A percentile compares a stretch with the other conserved stretches of the same genome.
Conservation (phyloP, 2,797 vertebrate genomes). For the Leptoclinus maculatus region DNA sequence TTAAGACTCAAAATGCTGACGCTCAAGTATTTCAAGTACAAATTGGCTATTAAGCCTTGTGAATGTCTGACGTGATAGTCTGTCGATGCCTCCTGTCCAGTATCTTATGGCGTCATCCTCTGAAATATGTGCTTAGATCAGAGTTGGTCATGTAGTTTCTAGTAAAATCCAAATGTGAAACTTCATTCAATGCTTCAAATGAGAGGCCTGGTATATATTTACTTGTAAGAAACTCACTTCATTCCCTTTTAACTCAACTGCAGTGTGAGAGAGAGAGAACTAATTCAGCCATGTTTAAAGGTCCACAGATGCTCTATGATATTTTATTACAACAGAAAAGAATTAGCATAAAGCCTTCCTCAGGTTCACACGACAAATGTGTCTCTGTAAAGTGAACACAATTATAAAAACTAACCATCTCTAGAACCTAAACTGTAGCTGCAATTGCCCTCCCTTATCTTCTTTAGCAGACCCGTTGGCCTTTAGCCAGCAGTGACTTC, state of each 20-base stretch:
- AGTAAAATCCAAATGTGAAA: neutral
- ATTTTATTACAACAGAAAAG: neutral
- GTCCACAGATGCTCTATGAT: neutral
- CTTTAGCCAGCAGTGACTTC: neutral
- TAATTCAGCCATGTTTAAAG: neutral
- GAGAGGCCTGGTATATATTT: neutral
- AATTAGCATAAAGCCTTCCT: neutral
- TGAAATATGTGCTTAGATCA: neutral
- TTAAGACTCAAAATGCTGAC: neutral
- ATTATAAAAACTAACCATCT: neutral
- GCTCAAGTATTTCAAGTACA: neutral
- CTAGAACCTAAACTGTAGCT: constrained; percentile 1
- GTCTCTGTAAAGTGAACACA: neutral
- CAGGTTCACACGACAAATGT: neutral
- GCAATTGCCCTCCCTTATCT: constrained; percentile 22
- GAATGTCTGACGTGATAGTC: neutral
- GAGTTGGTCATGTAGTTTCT: neutral
- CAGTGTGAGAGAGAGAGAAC: no score
- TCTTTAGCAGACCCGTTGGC: neutral
- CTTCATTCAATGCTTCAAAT: neutral
- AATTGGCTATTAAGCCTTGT: neutral
- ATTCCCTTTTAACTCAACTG: neutral
- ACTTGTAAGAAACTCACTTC: neutral
- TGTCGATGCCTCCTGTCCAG: neutral
- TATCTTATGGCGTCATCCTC: neutral